Percentiles rank a stretch among this genome's conserved stretches.
These are phyloP conservation scores for Tipula lateralis DNA, from an alignment of 2,888 invertebrate species.

Conservation along the genomic window DNA sequence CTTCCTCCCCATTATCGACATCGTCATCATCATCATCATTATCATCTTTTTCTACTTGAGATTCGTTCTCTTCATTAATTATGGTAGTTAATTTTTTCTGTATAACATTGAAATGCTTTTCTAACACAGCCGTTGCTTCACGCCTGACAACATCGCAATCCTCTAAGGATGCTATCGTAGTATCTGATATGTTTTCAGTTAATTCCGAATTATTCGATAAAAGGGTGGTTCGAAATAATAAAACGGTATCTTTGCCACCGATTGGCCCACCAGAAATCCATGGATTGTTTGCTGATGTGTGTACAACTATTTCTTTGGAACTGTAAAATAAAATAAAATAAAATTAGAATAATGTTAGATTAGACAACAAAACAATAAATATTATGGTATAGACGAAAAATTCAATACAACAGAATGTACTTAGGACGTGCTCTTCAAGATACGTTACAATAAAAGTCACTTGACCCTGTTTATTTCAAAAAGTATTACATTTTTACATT, in stretches of 20 bases:
- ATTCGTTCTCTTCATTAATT: neutral
- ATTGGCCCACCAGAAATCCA: constrained; percentile 58
- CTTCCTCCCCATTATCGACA: neutral
- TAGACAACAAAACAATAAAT: neutral
- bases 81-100: neutral
- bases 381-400: neutral
- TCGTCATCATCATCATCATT: neutral
- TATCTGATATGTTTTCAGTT: neutral
- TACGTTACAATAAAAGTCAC: no score
- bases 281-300: constrained; percentile 37
- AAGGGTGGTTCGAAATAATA: constrained; percentile 61
- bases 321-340: neutral
- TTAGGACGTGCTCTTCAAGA: no score
- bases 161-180: neutral
- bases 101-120: constrained; percentile 19
- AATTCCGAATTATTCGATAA: constrained; percentile 40
- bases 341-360: neutral
- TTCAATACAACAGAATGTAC: no score
- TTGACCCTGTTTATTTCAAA: no score
- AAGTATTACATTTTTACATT: no score
- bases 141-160: neutral
- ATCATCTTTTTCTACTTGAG: neutral
- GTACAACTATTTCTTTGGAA: constrained; percentile 32
- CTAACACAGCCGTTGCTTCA: neutral
- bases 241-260: constrained; percentile 60